phyloP scores from a whole-genome alignment of 2,113 vertebrate genomes.

The Gambusia holbrooki region DNA sequence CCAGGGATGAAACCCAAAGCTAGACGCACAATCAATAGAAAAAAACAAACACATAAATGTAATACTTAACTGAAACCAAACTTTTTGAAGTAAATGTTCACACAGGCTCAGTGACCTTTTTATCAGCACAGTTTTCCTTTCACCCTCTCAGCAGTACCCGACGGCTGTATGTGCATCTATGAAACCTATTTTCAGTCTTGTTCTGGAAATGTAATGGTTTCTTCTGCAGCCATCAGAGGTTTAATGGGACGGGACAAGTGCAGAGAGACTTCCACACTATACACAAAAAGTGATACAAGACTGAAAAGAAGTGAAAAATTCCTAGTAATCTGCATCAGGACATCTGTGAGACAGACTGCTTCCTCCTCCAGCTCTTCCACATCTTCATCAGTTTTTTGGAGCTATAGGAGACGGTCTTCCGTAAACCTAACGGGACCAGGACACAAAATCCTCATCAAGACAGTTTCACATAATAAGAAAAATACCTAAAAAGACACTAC shows the following conservation, averaged over 20 bases:
- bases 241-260: conserved; percentile 26
- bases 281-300: conserved; percentile 14
- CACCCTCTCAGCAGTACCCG: neutral
- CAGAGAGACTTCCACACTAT: conserved; percentile 5
- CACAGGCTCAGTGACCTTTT: conserved; percentile 1
- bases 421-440: conserved; percentile 79
- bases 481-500: neutral
- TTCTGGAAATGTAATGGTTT: conserved; percentile 43
- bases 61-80: neutral
- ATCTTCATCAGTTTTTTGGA: conserved; percentile 91
- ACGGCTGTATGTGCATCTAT: neutral
- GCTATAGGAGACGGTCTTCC: conserved; percentile 89
- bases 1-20: neutral
- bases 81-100: conserved; percentile 12
- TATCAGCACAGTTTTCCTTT: neutral
- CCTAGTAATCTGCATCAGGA: conserved; percentile 43
- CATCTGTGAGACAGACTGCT: conserved; percentile 66
- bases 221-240: conserved; percentile 16
- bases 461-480: neutral
- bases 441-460: neutral
- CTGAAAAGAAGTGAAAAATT: conserved; percentile 1
- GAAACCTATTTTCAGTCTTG: conserved; percentile 24
- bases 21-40: neutral
- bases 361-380: conserved; percentile 89
- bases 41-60: neutral